Evolutionary conservation across 2,888 invertebrate genomes (phyloP), one percentile per base, ranked within the genome.

Genomic region (Drymonia ruficornis): DNA sequence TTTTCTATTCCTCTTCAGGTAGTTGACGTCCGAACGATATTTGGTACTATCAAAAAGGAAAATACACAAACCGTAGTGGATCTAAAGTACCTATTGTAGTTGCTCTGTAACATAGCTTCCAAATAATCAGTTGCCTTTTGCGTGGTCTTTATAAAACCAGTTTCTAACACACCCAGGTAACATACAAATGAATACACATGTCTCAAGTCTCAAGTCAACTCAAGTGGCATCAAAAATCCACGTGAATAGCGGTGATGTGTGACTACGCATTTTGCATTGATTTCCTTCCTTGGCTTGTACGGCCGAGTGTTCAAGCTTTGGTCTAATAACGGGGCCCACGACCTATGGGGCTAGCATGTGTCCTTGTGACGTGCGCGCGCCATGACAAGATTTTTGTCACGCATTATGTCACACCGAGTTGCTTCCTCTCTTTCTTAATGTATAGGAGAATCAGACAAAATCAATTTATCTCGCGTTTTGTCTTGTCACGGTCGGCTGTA

Each of bases 311-410:
- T 40, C 19, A 47, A 43, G 23, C 40, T n/a, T n/a, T n/a, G n/a
- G n/a, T n/a, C n/a, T 46, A 15, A 53, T 80, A 83, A 80, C 80
- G 78, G 80, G 71, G 70, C 70, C 70, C 66, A 59, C 65, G 73
- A 75, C 74, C 74, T 70, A 69, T n/a, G n/a, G n/a, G n/a, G n/a
- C n/a, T n/a, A n/a, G n/a, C n/a, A n/a, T n/a, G n/a, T n/a, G n/a
- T n/a, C n/a, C n/a, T n/a, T n/a, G n/a, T n/a, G n/a, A n/a, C n/a
- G n/a, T n/a, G n/a, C n/a, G n/a, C n/a, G n/a, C n/a, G n/a, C n/a
- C n/a, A n/a, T n/a, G n/a, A n/a, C n/a, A n/a, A n/a, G n/a, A n/a
- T n/a, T n/a, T n/a, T n/a, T n/a, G n/a, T n/a, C n/a, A n/a, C n/a
- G n/a, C n/a, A n/a, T n/a, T n/a, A n/a, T n/a, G n/a, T n/a, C n/a